Percentiles rank a stretch among this genome's conserved stretches.
phyloP scores from a whole-genome alignment of 2,797 vertebrate species.

The Thripadectes ignobilis region DNA sequence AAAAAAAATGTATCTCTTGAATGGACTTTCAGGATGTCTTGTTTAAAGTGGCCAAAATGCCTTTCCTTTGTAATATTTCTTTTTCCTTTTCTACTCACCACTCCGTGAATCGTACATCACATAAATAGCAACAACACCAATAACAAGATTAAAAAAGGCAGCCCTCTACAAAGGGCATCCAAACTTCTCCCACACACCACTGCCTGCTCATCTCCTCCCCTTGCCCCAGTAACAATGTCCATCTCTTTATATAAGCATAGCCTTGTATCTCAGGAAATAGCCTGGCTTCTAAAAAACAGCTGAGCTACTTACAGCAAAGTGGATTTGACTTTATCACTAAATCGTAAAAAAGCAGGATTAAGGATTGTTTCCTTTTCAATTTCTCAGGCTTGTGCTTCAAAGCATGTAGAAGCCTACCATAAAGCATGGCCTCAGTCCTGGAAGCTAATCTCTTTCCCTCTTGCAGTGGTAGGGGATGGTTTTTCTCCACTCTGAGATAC shows the following conservation, averaged over 20 bases:
- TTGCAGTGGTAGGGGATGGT: background rate
- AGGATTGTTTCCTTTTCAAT: slow-evolving; percentile 56
- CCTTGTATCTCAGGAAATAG: slow-evolving; percentile 3
- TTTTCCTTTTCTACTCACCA: background rate
- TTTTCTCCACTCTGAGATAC: background rate
- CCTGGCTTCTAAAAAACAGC: slow-evolving; percentile 27
- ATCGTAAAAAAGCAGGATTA: slow-evolving; percentile 57
- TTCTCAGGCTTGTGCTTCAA: slow-evolving; percentile 50
- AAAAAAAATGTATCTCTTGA: background rate
- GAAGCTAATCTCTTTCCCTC: slow-evolving; percentile 31
- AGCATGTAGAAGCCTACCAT: background rate
- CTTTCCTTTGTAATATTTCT: background rate
- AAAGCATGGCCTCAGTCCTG: background rate
- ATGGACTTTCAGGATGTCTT: background rate
- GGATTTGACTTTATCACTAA: slow-evolving; percentile 65
- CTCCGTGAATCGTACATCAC: background rate
- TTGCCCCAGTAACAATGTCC: rapidly evolving
- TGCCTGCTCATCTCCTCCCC: background rate
- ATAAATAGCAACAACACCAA: background rate
- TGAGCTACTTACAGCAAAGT: slow-evolving; percentile 63
- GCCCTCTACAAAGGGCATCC: background rate
- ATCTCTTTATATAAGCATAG: slow-evolving; percentile 41
- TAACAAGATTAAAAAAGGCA: background rate
- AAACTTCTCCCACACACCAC: background rate
- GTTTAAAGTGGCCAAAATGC: background rate